Base-by-base conservation (phyloP, 2,888 invertebrate species). In the Diplolepis rosae region DNA sequence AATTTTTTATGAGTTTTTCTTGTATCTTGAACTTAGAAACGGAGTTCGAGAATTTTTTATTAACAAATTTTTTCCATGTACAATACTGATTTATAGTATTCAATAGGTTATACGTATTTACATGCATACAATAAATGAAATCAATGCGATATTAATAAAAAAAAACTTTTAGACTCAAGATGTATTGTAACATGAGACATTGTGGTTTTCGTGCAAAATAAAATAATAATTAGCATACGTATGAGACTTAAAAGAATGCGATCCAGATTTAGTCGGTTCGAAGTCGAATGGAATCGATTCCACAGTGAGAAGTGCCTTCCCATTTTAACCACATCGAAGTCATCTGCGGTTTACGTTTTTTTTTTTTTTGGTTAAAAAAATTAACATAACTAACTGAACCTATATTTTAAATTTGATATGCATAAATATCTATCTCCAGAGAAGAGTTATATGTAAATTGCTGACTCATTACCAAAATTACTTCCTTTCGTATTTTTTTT, bases 261-360 rank as follows among this genome's bases (percentile, higher is more conserved):
- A 61, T 61, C 61, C 61, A 61, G 61, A 39, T n/a, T n/a, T n/a
- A n/a, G n/a, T n/a, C n/a, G n/a, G n/a, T n/a, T n/a, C n/a, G 35
- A 39, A 61, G 35, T 39, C 61, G 39, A 61, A 61, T 61, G 61
- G 61, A 61, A 39, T 61, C 39, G 61, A 61, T 24, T 24, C 22
- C n/a, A 18, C 4, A 61, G 39, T 61, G 39, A 61, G 61, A 61
- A 61, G 61, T 61, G 39, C 61, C 61, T 61, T 61, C 39, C 61
- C 39, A 22, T 39, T 61, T 61, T 9, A 22, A 61, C 61, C 61
- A 61, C 61, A 61, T 61, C 61, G 61, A 61, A 39, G 61, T 61
- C 61, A 61, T 61, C 61, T 61, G 61, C 61, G 61, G 61, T 61
- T 61, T 39, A 3, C 61, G 39, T 61, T 61, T 61, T 61, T 24